Evolutionary conservation across 2,113 vertebrate genomes (phyloP).

Genomic region (Benitochromis conjunctus): DNA sequence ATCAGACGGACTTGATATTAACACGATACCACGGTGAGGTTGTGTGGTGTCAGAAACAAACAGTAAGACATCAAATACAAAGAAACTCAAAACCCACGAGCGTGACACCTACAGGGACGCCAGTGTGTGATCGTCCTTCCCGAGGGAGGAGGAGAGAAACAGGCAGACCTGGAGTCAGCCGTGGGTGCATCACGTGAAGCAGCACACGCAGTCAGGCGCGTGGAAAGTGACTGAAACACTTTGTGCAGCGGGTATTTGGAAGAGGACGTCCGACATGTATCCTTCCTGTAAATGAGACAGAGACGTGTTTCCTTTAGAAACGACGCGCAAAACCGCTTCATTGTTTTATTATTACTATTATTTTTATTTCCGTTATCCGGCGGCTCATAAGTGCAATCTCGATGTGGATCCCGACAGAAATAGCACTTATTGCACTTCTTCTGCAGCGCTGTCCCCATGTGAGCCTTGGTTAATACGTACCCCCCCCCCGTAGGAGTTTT

Average conservation of each 20-base stretch:
- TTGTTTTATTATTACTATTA: neutral
- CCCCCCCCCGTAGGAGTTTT: neutral
- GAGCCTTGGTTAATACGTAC: neutral
- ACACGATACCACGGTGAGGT: neutral
- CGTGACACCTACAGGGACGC: neutral
- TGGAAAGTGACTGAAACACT: neutral
- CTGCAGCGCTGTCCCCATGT: neutral
- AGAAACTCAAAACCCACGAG: neutral
- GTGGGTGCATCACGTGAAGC: neutral
- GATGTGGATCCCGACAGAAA: neutral
- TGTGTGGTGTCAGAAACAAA: neutral
- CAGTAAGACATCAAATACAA: no score
- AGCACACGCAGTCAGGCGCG: neutral
- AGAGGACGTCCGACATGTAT: neutral
- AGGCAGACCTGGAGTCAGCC: neutral
- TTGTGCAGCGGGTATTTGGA: neutral
- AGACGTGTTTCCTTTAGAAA: neutral
- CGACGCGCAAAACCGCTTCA: neutral
- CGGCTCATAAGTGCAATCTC: neutral
- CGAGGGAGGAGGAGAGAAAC: neutral
- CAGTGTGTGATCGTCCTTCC: neutral
- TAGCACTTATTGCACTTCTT: neutral
- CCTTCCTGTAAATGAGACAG: neutral
- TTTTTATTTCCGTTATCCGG: neutral
- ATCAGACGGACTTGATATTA: neutral